Evolutionary conservation across 2,888 invertebrate genomes (phyloP).

Genomic region (Smittia aterrima): DNA sequence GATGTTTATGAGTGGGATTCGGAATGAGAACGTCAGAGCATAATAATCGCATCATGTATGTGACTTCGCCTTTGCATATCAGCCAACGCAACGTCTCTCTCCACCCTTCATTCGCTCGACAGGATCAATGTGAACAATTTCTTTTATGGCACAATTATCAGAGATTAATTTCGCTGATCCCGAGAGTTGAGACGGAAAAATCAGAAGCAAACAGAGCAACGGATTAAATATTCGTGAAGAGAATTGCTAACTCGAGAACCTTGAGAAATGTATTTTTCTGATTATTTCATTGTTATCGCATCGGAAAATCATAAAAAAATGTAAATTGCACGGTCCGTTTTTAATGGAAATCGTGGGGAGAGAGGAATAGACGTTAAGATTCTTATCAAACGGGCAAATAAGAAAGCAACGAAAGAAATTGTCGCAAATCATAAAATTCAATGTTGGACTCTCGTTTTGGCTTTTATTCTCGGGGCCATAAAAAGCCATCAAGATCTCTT

Average conservation of each 20-base stretch:
- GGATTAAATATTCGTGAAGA: too few relatives aligned
- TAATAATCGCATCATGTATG: constrained; percentile 26
- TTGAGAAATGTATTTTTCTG: constrained; percentile 18
- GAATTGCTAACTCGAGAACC: not conserved
- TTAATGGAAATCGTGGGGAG: constrained; percentile 21
- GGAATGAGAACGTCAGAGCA: not conserved
- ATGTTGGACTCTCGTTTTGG: constrained; percentile 27
- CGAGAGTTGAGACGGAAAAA: constrained; percentile 17
- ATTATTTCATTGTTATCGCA: constrained; percentile 22
- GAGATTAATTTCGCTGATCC: constrained; percentile 36
- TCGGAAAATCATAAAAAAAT: constrained; percentile 35
- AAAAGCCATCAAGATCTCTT: constrained; percentile 27
- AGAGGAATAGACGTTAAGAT: constrained; percentile 34
- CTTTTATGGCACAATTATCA: constrained; percentile 37
- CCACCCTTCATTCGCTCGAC: not conserved
- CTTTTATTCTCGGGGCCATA: constrained; percentile 2
- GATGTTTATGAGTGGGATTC: constrained; percentile 18
- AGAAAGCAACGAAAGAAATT: not conserved
- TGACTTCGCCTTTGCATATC: not conserved
- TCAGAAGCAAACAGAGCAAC: constrained; percentile 23
- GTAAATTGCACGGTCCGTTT: constrained; percentile 34
- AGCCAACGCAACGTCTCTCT: not conserved
- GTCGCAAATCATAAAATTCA: constrained; percentile 26
- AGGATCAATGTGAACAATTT: not conserved
- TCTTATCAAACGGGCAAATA: constrained; percentile 14